These are phyloP conservation scores for Myiozetetes cayanensis DNA, from an alignment of 2,113 vertebrate genomes.

Conservation along the genomic window DNA sequence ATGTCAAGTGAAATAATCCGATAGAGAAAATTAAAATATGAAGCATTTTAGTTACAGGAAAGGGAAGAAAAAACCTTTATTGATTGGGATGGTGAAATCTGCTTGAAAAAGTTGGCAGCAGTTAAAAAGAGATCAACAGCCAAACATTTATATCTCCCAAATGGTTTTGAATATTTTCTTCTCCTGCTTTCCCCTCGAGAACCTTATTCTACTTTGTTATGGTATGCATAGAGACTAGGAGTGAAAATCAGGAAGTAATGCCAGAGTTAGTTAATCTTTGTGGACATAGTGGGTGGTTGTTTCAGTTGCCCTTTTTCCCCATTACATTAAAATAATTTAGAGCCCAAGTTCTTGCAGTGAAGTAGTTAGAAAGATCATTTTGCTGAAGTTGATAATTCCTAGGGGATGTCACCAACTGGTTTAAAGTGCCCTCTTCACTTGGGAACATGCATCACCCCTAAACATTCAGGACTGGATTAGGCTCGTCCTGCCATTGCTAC, in stretches of 20 bases:
- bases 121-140: slow-evolving; percentile 27
- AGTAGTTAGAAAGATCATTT: slow-evolving; percentile 1
- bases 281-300: neutral
- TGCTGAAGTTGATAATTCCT: neutral
- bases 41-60: slow-evolving; percentile 43
- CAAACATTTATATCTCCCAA: neutral
- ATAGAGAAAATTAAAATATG: slow-evolving; percentile 49
- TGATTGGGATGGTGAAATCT: neutral
- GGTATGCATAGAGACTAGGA: neutral
- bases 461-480: neutral
- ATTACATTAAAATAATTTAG: neutral
- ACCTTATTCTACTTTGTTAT: neutral
- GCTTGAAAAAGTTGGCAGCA: neutral
- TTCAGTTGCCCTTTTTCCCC: neutral
- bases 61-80: slow-evolving; percentile 14
- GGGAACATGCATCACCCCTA: neutral
- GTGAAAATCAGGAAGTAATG: neutral
- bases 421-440: neutral
- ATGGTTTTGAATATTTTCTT: neutral
- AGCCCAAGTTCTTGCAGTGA: neutral
- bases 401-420: neutral
- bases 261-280: neutral
- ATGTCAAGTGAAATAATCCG: slow-evolving; percentile 45
- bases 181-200: neutral
- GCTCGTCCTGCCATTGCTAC: neutral